Percentiles rank a stretch among this genome's conserved stretches.
Evolutionary conservation across 2,797 vertebrate species (phyloP).

Genomic region (Threskiornis aethiopicus): DNA sequence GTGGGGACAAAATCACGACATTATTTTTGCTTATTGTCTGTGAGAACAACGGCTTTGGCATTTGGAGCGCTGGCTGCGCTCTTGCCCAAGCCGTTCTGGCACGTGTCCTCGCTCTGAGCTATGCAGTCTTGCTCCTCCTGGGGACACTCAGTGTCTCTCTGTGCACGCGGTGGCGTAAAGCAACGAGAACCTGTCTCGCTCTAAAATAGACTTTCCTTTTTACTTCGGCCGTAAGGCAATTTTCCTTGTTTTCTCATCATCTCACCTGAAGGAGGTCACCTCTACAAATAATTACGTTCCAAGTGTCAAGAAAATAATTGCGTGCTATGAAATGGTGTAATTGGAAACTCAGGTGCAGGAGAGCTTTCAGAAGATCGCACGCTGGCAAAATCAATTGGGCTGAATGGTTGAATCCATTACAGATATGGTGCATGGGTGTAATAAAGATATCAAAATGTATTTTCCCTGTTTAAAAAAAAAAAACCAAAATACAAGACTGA

Average conservation of each 20-base stretch:
- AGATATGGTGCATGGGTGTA: background rate
- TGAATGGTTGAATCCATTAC: background rate
- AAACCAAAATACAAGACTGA: background rate
- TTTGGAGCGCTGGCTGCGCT: background rate
- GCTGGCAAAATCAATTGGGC: background rate
- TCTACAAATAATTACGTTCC: background rate
- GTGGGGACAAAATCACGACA: accelerated
- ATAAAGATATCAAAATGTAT: background rate
- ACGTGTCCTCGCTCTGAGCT: background rate
- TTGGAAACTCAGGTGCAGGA: background rate
- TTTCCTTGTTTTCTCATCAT: background rate
- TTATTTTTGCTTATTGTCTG: background rate
- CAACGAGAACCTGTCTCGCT: background rate
- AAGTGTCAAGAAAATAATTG: background rate
- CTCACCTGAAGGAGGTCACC: background rate
- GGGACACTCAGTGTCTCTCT: background rate
- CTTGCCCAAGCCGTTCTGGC: background rate
- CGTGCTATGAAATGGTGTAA: background rate
- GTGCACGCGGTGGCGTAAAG: background rate
- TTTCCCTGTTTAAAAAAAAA: background rate
- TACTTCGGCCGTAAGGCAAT: background rate
- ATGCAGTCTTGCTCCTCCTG: background rate
- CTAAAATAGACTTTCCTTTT: background rate
- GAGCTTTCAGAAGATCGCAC: background rate
- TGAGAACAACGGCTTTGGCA: background rate